Evolutionary conservation across 2,797 vertebrate species (phyloP).

Genomic region (Phataginus tetradactyla): DNA sequence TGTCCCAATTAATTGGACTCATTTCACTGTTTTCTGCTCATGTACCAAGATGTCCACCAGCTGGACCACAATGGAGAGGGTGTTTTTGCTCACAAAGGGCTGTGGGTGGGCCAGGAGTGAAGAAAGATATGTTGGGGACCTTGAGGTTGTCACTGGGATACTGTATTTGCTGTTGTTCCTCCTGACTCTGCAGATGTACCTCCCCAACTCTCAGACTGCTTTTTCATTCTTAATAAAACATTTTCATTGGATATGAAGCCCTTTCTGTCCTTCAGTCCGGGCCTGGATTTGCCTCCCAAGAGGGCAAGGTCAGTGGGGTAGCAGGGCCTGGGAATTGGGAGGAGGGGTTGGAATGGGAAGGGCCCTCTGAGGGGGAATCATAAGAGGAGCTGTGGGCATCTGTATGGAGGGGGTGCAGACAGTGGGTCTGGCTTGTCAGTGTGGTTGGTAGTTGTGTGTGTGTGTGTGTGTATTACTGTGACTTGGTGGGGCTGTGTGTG

Average conservation of each 20-base stretch:
- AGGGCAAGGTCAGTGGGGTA: not conserved
- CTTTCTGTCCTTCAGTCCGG: conserved; percentile 60
- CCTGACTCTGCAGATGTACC: conserved; percentile 82
- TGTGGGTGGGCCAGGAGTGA: not conserved
- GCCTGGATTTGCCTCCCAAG: not conserved
- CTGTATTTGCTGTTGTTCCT: conserved; percentile 84
- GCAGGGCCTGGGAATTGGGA: not conserved
- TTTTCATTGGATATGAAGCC: conserved; percentile 79
- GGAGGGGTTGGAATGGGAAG: not conserved
- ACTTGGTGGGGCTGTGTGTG: not conserved
- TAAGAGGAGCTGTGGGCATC: not conserved
- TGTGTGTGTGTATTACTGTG: not conserved
- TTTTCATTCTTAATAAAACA: conserved; percentile 85
- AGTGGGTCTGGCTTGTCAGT: not conserved
- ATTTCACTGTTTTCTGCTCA: conserved; percentile 69
- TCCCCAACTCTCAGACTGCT: conserved; percentile 71
- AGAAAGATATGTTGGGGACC: not conserved
- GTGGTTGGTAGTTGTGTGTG: not conserved
- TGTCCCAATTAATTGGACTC: conserved; percentile 82
- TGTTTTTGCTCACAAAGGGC: not conserved
- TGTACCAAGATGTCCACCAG: not conserved
- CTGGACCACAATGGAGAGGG: conserved; percentile 12
- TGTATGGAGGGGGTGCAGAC: not conserved
- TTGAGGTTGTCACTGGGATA: conserved; percentile 69
- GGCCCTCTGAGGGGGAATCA: not conserved